phyloP scores from a whole-genome alignment of 64 coral and sea anemone species.

The Actinia equina region DNA sequence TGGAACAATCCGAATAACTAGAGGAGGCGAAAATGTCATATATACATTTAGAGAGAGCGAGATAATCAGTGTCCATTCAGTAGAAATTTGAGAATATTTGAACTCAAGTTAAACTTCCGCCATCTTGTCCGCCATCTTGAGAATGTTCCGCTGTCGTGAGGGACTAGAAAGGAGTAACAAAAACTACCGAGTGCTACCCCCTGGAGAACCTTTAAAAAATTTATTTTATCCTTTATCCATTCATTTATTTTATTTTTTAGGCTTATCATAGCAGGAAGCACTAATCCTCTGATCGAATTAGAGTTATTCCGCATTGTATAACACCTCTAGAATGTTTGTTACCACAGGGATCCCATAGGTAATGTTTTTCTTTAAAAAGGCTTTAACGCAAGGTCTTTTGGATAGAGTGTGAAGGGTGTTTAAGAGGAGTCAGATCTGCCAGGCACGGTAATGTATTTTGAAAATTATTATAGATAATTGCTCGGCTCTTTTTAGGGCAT shows the following conservation, averaged over 20 bases:
- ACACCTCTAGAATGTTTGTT: background rate
- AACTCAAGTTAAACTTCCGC: background rate
- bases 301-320: too few relatives aligned
- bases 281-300: too few relatives aligned
- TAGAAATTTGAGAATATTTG: background rate
- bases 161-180: background rate
- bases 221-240: too few relatives aligned
- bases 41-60: conserved; percentile 7
- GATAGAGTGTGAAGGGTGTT: background rate
- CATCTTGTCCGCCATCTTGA: background rate
- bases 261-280: too few relatives aligned
- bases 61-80: conserved; percentile 9
- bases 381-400: background rate
- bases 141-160: background rate
- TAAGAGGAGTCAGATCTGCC: background rate
- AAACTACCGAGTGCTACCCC: background rate
- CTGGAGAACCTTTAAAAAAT: background rate
- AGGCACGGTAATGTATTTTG: background rate
- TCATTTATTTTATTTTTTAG: too few relatives aligned
- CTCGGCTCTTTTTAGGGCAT: background rate
- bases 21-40: conserved; percentile 76
- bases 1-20: conserved; percentile 84
- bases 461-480: background rate
- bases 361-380: background rate
- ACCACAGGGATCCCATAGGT: background rate